Evolutionary conservation across 2,113 vertebrate genomes (phyloP), one percentile per base, ranked within the genome.

Genomic region (Urocolius indicus): DNA sequence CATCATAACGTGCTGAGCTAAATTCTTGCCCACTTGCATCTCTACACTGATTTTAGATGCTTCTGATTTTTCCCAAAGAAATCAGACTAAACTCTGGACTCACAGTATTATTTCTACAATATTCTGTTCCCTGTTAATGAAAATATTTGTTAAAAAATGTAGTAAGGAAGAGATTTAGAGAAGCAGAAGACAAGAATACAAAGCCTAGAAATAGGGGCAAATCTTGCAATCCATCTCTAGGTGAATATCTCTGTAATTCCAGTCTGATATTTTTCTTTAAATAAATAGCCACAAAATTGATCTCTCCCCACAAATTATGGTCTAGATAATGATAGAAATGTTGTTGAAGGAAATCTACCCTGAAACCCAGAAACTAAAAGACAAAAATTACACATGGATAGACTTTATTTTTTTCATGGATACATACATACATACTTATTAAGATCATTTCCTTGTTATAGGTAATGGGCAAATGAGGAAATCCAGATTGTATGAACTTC

Each of bases 1-100:
- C 49, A 83, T 74, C 48, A 67, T 74, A 77, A 90, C 77, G 67
- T 67, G 32, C 29, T 88, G 52, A 86, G 32, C 74, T 89, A 87
- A 89, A 94, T 79, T 90, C 46, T 23, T 48, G 26, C 43, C 51
- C 32, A 3, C 52, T 74, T n/a, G 21, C 19, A 55, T 74, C 32
- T 93, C 52, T 81, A 17, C 2, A 7, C 43, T 71, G 57, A 57
- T 74, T 95, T 80, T 14, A 67, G 45, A 59, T 32, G 16, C 26
- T 61, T 83, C 49, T 79, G 18, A 13, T 88, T 94, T 89, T 94
- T 63, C 8, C 15, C 29, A 4, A 7, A 79, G 22, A 89, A 88
- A 90, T 43, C 36, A 45, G 67, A 55, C 41, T 63, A 89, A 94
- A 89, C 72, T 86, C 18, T 24, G 66, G 63, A 89, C 46, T 67